These are phyloP conservation scores for Hyles lineata DNA, from an alignment of 2,888 invertebrate genomes.

Conservation along the genomic window DNA sequence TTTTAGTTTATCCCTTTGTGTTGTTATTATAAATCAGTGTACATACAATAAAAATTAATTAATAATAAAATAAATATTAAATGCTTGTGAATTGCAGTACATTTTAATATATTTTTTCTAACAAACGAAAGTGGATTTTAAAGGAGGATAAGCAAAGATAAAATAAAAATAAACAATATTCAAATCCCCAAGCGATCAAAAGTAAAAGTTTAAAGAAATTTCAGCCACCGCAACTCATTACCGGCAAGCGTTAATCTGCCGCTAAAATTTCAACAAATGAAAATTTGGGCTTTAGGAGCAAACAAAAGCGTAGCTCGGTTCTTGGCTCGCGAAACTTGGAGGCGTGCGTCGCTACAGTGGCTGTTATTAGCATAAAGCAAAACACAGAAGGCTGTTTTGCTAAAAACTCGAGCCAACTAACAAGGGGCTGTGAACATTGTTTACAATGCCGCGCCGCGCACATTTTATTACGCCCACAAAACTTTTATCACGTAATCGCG, in stretches of 20 bases:
- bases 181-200: neutral
- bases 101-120: neutral
- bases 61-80: too few species aligned
- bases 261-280: slow-evolving; percentile 25
- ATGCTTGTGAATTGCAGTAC: too few species aligned
- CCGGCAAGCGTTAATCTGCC: slow-evolving; percentile 30
- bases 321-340: slow-evolving; percentile 17
- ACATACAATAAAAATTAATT: too few species aligned
- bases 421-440: slow-evolving; percentile 19
- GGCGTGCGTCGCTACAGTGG: neutral
- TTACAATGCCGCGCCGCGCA: slow-evolving; percentile 32
- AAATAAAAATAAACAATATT: neutral
- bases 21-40: too few species aligned
- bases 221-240: slow-evolving; percentile 18
- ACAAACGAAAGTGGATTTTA: neutral
- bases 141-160: neutral
- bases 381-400: slow-evolving; percentile 29
- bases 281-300: slow-evolving; percentile 6
- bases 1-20: too few species aligned
- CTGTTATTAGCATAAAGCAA: slow-evolving; percentile 33
- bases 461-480: slow-evolving; percentile 44
- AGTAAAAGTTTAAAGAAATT: slow-evolving; percentile 15
- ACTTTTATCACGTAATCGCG: slow-evolving; percentile 38
- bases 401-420: slow-evolving; percentile 15
- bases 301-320: slow-evolving; percentile 17